Conservation (phyloP, 2,797 vertebrate species). For the Craterocephalus amniculus region DNA sequence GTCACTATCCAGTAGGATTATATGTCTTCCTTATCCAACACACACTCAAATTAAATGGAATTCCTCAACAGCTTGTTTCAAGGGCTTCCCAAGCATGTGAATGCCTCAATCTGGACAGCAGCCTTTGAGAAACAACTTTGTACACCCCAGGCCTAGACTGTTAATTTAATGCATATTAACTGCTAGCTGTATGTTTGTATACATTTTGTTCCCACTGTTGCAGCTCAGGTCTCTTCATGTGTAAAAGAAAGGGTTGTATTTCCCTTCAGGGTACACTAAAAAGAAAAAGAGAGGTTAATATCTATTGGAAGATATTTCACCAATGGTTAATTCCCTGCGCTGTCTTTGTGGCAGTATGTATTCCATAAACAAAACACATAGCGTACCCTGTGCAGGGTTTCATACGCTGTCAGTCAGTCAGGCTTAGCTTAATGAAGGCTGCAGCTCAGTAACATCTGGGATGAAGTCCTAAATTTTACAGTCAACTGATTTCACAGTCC, state of each 20-base stretch:
- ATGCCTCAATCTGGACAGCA: too few relatives aligned
- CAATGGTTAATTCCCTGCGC: background rate
- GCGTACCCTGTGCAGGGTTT: constrained; percentile 25
- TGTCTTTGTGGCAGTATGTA: background rate
- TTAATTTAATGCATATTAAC: too few relatives aligned
- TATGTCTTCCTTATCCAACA: too few relatives aligned
- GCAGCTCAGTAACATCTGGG: constrained; percentile 51
- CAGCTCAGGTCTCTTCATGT: background rate
- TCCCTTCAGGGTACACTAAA: background rate
- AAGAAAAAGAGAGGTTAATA: background rate
- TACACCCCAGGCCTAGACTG: too few relatives aligned
- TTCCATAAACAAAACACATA: background rate
- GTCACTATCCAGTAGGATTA: too few relatives aligned
- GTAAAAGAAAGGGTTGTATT: background rate
- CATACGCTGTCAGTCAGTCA: constrained; percentile 24
- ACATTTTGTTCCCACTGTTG: too few relatives aligned
- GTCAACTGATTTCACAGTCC: constrained; percentile 33
- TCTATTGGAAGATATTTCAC: background rate
- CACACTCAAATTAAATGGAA: too few relatives aligned
- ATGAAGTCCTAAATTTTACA: constrained; percentile 41
- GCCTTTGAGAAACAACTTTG: too few relatives aligned
- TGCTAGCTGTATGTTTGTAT: too few relatives aligned
- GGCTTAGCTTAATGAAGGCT: constrained; percentile 50
- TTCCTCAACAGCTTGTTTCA: too few relatives aligned
- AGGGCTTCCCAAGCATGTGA: too few relatives aligned